phyloP scores from a whole-genome alignment of 2,888 invertebrate genomes.

The Thecophora atra region DNA sequence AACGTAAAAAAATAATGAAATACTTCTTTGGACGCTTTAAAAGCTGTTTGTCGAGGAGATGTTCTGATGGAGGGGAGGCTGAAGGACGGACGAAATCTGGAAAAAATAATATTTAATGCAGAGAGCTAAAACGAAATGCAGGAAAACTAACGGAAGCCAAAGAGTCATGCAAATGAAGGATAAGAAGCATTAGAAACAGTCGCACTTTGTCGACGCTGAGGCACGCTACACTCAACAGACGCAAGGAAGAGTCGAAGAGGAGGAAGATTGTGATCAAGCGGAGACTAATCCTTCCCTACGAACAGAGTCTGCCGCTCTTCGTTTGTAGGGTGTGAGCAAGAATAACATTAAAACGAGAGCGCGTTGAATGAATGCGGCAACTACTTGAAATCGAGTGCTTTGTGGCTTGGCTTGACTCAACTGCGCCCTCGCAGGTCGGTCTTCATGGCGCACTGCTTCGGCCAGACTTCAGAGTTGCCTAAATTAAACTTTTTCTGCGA shows the following conservation, averaged over 20 bases:
- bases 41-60: neutral
- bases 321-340: neutral
- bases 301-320: too few species aligned
- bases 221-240: too few species aligned
- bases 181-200: neutral
- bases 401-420: constrained; percentile 11
- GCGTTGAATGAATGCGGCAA: neutral
- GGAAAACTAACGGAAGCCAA: neutral
- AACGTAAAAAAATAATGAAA: neutral
- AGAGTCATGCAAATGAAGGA: neutral
- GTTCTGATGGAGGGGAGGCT: neutral
- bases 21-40: constrained; percentile 1
- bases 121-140: neutral
- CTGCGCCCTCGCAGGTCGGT: neutral
- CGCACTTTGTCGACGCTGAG: too few species aligned
- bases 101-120: too few species aligned
- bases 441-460: neutral
- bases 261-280: too few species aligned
- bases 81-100: neutral
- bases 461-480: neutral
- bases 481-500: neutral
- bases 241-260: too few species aligned
- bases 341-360: neutral
- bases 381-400: neutral
- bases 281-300: too few species aligned